A percentile compares a stretch with the other conserved stretches of the same genome.
phyloP scores from a whole-genome alignment of 2,888 invertebrate species.

The Caenorhabditis japonica region DNA sequence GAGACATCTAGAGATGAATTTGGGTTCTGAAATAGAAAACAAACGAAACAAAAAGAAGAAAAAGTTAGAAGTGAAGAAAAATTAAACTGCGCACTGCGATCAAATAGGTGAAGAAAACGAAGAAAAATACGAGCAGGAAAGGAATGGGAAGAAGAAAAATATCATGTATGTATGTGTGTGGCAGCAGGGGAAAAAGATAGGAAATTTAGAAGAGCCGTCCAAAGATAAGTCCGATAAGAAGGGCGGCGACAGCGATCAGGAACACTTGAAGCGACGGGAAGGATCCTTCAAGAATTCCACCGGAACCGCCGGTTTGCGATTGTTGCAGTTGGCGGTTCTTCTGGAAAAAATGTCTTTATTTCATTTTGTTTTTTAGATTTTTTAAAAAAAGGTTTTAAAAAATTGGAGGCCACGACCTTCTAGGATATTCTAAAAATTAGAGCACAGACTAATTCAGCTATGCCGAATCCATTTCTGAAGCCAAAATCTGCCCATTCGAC shows the following conservation, averaged over 20 bases:
- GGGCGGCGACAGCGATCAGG: constrained; percentile 70
- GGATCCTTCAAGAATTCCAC: constrained; percentile 37
- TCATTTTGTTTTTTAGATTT: background rate
- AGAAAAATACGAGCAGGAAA: background rate
- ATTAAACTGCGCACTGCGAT: constrained; percentile 30
- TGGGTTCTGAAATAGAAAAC: no score
- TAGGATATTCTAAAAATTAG: no score
- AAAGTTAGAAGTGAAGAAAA: constrained; percentile 25
- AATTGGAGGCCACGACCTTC: background rate
- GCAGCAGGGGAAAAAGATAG: constrained; percentile 15
- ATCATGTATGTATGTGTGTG: constrained; percentile 6
- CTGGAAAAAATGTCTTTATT: constrained; percentile 33
- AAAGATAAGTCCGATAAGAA: constrained; percentile 73
- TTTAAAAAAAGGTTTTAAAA: background rate
- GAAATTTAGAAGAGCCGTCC: constrained; percentile 53
- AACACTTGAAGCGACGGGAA: constrained; percentile 61
- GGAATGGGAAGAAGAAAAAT: constrained; percentile 7
- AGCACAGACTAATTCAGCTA: no score
- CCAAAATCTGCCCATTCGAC: no score
- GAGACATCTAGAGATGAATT: no score
- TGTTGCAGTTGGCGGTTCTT: constrained; percentile 62
- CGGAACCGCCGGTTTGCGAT: constrained; percentile 29
- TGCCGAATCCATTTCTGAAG: no score
- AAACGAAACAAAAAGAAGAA: background rate
- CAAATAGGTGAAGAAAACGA: background rate